phyloP scores from a whole-genome alignment of 2,797 vertebrate species.

The Tokudaia muenninki region DNA sequence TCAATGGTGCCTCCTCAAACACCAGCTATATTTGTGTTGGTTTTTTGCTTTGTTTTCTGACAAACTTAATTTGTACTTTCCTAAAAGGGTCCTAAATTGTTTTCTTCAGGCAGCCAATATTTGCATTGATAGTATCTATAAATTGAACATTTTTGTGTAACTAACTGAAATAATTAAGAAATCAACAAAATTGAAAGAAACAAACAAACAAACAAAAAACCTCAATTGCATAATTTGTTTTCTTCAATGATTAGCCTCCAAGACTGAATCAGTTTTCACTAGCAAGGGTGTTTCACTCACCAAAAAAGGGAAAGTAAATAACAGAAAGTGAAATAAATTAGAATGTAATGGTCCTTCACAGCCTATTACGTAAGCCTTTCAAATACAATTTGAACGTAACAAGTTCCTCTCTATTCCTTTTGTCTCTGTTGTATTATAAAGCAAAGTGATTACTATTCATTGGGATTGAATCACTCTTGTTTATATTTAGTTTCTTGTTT shows the following conservation, averaged over 20 bases:
- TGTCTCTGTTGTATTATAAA: conserved; percentile 74
- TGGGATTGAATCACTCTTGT: conserved; percentile 75
- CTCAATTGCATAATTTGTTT: neutral
- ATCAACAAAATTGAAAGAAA: conserved; percentile 58
- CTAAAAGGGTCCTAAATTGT: conserved; percentile 50
- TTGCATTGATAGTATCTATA: conserved; percentile 61
- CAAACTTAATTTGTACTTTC: conserved; percentile 52
- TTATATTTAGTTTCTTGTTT: conserved; percentile 80
- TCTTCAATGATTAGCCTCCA: conserved; percentile 58
- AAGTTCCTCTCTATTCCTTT: conserved; percentile 67
- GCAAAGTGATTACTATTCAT: conserved; percentile 63
- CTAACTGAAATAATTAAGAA: conserved; percentile 72
- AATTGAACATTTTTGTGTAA: conserved; percentile 51
- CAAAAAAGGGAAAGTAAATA: conserved; percentile 21
- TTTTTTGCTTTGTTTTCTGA: neutral
- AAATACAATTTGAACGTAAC: conserved; percentile 72
- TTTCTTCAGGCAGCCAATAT: conserved; percentile 55
- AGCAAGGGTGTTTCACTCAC: conserved; percentile 60
- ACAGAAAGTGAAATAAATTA: conserved; percentile 70
- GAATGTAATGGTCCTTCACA: conserved; percentile 59
- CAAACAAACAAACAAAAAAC: too few relatives aligned
- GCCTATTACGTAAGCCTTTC: conserved; percentile 63
- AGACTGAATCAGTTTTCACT: conserved; percentile 47
- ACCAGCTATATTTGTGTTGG: neutral
- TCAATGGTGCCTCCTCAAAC: neutral